phyloP scores from a whole-genome alignment of 2,797 vertebrate species.

The Sandelia bainsii region DNA sequence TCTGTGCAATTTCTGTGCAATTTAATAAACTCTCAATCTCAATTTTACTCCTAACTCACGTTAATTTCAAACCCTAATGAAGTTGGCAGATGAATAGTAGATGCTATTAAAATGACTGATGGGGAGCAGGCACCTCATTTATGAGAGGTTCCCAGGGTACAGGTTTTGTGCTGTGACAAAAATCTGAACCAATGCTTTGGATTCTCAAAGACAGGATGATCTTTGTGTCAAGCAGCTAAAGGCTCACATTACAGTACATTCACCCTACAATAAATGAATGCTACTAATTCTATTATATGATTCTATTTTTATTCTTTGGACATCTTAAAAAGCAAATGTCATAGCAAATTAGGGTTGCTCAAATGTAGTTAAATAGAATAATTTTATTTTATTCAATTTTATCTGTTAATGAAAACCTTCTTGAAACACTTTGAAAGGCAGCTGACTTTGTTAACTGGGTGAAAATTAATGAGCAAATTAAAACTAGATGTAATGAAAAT shows the following conservation, averaged over 20 bases:
- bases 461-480: background rate
- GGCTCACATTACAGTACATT: background rate
- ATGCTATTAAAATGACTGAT: slow-evolving; percentile 73
- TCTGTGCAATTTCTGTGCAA: slow-evolving; percentile 37
- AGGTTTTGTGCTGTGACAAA: slow-evolving; percentile 45
- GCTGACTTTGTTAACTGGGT: background rate
- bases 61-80: slow-evolving; percentile 68
- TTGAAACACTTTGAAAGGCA: background rate
- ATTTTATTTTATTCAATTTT: background rate
- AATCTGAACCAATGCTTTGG: slow-evolving; percentile 35
- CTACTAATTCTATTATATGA: background rate
- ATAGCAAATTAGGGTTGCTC: background rate
- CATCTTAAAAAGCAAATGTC: background rate
- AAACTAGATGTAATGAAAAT: background rate
- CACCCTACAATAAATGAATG: background rate
- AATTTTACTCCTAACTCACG: slow-evolving; percentile 55
- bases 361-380: background rate
- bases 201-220: slow-evolving; percentile 27
- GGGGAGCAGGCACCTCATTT: slow-evolving; percentile 68
- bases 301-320: background rate
- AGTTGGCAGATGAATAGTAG: slow-evolving; percentile 62
- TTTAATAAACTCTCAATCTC: slow-evolving; percentile 66
- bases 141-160: slow-evolving; percentile 56
- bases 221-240: background rate
- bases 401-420: background rate